phyloP scores from a whole-genome alignment of 2,888 invertebrate species.

The Clepsis dumicolana region DNA sequence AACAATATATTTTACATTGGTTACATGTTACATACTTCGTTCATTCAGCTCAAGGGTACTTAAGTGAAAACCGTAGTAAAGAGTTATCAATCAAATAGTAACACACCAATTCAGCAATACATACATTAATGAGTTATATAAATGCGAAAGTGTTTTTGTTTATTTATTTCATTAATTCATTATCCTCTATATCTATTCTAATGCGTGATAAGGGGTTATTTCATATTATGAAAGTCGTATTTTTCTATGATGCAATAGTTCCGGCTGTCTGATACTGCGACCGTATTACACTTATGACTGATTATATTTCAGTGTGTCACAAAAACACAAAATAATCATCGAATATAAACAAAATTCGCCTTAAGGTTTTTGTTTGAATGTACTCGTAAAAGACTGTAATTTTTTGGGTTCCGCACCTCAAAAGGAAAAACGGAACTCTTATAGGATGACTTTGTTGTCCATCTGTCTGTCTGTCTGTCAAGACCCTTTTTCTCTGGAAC shows the following conservation, averaged over 20 bases:
- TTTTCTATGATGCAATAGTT: not conserved
- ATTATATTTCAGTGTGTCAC: no score
- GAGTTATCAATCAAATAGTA: constrained; percentile 9
- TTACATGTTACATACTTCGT: no score
- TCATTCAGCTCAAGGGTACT: constrained; percentile 4
- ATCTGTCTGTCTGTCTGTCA: no score
- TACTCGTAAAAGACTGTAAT: no score
- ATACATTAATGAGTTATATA: constrained; percentile 1
- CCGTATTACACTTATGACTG: no score
- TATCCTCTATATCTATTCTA: not conserved
- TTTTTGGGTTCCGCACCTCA: no score
- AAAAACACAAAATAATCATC: no score
- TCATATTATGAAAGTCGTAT: not conserved
- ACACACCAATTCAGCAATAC: not conserved
- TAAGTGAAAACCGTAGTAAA: constrained; percentile 4
- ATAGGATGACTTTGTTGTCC: no score
- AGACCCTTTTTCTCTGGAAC: no score
- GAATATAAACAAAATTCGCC: no score
- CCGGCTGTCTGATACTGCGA: not conserved
- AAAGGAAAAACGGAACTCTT: no score
- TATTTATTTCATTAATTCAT: constrained; percentile 1
- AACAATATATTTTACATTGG: not conserved
- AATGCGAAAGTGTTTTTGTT: constrained; percentile 7
- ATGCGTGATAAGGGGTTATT: not conserved
- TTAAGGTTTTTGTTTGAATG: no score